Evolutionary conservation across 1,140 invertebrate species (phyloP), one percentile per base, ranked within the genome.

Genomic region (Steinernema khuongi): DNA sequence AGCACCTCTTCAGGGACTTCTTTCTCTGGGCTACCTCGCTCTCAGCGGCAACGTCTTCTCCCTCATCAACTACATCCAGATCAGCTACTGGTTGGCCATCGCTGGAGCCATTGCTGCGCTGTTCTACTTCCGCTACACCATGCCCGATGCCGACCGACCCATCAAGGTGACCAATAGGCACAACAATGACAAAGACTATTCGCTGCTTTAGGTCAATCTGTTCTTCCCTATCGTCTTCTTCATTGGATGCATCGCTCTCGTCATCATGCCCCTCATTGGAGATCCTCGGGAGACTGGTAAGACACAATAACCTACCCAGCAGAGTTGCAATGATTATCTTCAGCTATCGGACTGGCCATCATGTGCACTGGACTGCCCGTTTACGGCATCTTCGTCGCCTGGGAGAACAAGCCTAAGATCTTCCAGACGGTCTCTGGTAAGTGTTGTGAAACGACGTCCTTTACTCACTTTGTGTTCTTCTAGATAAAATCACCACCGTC

Each of bases 41-140:
- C 75, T 85, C 0, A 93, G 93, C 0, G 93, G 92, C 4, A 91
- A 99, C 85, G 97, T 98, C 78, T 92, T 91, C 82, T 91, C 91
- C 22, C 89, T 99, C 7, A 99, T 99, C 80, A 98, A 97, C 87
- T 99, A 98, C 86, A 95, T 98, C 29, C 94, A 94, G 75, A 97
- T 99, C 86, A 94, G 94, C 18, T 98, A 94, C 74, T 99, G 96
- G 96, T 92, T 94, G 74, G 96, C 94, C 80, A 98, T 99, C 86
- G 96, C 94, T 33, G 90, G 94, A 0, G 92, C 94, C 0, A 94
- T 99, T 0, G 87, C 94, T 0, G 96, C 94, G 80, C 87, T 99
- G 1, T 93, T 97, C 0, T 93, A 92, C 87, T 88, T 99, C 19
- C 88, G 96, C 73, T 95, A 91, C 89, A 93, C 90, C 31, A 90